Evolutionary conservation across 2,113 vertebrate species (phyloP), one percentile per base, ranked within the genome.

Genomic region (Enhydra lutris): DNA sequence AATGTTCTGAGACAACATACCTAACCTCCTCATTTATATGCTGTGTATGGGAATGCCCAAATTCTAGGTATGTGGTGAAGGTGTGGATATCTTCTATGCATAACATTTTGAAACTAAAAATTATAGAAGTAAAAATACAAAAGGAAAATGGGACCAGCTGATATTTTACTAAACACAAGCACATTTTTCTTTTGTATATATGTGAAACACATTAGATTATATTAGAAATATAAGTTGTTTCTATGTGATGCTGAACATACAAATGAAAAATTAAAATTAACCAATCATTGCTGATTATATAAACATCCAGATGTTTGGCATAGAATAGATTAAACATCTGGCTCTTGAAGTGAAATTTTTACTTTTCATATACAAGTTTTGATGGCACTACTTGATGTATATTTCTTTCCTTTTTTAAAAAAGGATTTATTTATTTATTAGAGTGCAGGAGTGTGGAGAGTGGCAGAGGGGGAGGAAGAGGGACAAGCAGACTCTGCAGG

Each of bases 301-400:
- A 94, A 97, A 94, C 83, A 97, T 26, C 42, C 83, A 96, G 79
- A 97, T 98, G 94, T 95, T 91, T 95, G 80, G 15, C 80, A 73
- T 15, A 29, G 39, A 84, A 87, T 36, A 95, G 39, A 97, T 93
- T 78, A 97, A 92, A 95, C 90, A 98, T 97, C 94, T 98, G 97
- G 50, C 36, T 96, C 23, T 14, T 87, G 55, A 97, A 93, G 55
- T 94, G 63, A 92, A 92, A 39, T 34, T 95, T 97, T 92, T 85
- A 90, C 57, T 97, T 94, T 93, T 95, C 55, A 50, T 86, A 59
- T 93, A 74, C 63, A 93, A 96, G 74, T 89, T 93, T 34, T 47
- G 45, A 93, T 87, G 36, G 82, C 7, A 91, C n/a, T 57, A 39
- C 24, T 97, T 93, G 34, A 14, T n/a, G 0, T 94, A 17, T 80